Percentiles rank a stretch among this genome's conserved stretches.
phyloP scores from a whole-genome alignment of 2,797 vertebrate species.

The Sphaeramia orbicularis region DNA sequence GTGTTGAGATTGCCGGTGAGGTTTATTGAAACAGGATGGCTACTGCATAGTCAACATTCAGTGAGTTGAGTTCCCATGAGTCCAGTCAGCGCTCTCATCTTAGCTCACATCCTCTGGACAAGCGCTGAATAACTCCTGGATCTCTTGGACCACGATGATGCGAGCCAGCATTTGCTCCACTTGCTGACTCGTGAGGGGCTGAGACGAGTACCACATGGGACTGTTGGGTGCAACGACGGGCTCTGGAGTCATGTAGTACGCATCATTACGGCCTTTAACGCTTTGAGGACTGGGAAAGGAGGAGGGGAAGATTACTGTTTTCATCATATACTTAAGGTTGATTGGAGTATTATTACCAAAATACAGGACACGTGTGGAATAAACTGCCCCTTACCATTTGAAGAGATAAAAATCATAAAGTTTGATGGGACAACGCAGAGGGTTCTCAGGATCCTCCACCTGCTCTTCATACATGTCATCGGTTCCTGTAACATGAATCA shows the following conservation, averaged over 20 bases:
- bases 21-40: conserved; percentile 55
- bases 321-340: neutral
- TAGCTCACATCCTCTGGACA: conserved; percentile 88
- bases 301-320: neutral
- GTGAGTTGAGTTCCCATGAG: conserved; percentile 43
- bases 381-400: conserved; percentile 91
- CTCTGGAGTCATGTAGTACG: conserved; percentile 99
- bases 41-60: conserved; percentile 83
- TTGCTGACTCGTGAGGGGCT: conserved; percentile 96
- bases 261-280: conserved; percentile 98
- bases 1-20: conserved; percentile 49
- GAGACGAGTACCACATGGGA: conserved; percentile 99
- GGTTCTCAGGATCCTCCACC: conserved; percentile 97
- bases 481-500: conserved; percentile 84
- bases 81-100: conserved; percentile 74
- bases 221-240: conserved; percentile 99
- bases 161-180: conserved; percentile 97
- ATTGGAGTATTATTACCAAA: too few species aligned
- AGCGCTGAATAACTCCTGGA: conserved; percentile 94
- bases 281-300: conserved; percentile 92
- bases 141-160: conserved; percentile 98
- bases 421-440: conserved; percentile 98
- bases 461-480: conserved; percentile 99
- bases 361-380: neutral
- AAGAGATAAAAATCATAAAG: conserved; percentile 99